Evolutionary conservation across 2,113 vertebrate species (phyloP).

Genomic region (Oncorhynchus keta): DNA sequence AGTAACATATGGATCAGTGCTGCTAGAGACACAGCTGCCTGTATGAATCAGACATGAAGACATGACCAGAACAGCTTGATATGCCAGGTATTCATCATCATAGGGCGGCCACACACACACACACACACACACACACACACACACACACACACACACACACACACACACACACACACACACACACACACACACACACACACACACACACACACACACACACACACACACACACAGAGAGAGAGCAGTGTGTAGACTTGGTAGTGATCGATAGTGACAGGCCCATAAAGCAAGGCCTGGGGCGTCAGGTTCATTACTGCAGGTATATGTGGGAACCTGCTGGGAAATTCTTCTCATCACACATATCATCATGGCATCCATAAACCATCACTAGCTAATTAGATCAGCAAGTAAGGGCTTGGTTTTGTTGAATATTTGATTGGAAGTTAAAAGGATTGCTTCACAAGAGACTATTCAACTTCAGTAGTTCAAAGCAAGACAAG

Average conservation of each 20-base stretch:
- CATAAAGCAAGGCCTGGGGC: constrained; percentile 25
- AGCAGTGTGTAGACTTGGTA: neutral
- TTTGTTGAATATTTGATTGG: neutral
- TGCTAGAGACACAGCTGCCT: neutral
- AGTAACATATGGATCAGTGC: neutral
- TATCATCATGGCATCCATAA: neutral
- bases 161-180: too few relatives aligned
- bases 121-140: neutral
- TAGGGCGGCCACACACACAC: neutral
- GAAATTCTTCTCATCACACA: neutral
- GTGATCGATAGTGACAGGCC: constrained; percentile 48
- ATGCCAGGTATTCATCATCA: constrained; percentile 42
- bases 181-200: too few relatives aligned
- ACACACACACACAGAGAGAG: neutral
- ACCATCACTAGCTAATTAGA: neutral
- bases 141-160: too few relatives aligned
- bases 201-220: neutral
- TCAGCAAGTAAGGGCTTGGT: neutral
- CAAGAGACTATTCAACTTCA: neutral
- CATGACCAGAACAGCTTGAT: constrained; percentile 10
- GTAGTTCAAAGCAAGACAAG: neutral
- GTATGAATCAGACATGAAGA: neutral
- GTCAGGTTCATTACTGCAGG: neutral
- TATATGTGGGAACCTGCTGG: constrained; percentile 28
- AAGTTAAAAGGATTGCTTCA: neutral